Percentiles rank a stretch among this genome's conserved stretches.
Evolutionary conservation across 2,888 invertebrate species (phyloP).

Genomic region (Alloplasta piceator): DNA sequence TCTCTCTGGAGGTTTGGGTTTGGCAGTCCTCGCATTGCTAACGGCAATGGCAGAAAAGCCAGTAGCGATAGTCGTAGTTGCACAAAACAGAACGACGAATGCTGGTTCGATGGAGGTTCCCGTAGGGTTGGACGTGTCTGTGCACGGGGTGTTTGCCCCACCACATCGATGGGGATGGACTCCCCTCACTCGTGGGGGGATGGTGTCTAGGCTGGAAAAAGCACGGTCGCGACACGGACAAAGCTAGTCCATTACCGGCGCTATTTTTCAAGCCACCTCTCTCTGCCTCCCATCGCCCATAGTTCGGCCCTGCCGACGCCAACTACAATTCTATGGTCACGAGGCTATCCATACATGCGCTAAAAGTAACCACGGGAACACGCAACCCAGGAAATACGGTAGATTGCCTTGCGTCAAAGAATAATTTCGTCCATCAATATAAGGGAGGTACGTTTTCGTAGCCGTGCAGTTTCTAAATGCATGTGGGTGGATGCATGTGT

Average conservation of each 20-base stretch:
- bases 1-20: background rate
- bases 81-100: constrained; percentile 55
- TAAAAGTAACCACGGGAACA: constrained; percentile 48
- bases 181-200: constrained; percentile 1
- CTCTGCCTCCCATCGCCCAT: constrained; percentile 14
- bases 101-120: constrained; percentile 36
- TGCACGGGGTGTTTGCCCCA: background rate
- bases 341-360: constrained; percentile 15
- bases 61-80: constrained; percentile 20
- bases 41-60: constrained; percentile 26
- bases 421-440: constrained; percentile 63
- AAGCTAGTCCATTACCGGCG: constrained; percentile 69
- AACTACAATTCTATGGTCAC: constrained; percentile 8
- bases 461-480: constrained; percentile 9
- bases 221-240: constrained; percentile 64
- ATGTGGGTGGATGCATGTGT: background rate
- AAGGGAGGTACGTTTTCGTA: constrained; percentile 9
- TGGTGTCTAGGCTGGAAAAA: constrained; percentile 50
- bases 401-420: constrained; percentile 60
- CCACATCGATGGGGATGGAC: constrained; percentile 5
- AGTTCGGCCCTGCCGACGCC: constrained; percentile 25
- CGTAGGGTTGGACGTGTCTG: constrained; percentile 41
- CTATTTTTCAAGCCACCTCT: constrained; percentile 65
- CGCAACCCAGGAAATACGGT: constrained; percentile 57
- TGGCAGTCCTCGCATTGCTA: no score